These are phyloP conservation scores for Pyrrhura leucotis DNA, from an alignment of 2,797 vertebrate species.

Conservation along the genomic window DNA sequence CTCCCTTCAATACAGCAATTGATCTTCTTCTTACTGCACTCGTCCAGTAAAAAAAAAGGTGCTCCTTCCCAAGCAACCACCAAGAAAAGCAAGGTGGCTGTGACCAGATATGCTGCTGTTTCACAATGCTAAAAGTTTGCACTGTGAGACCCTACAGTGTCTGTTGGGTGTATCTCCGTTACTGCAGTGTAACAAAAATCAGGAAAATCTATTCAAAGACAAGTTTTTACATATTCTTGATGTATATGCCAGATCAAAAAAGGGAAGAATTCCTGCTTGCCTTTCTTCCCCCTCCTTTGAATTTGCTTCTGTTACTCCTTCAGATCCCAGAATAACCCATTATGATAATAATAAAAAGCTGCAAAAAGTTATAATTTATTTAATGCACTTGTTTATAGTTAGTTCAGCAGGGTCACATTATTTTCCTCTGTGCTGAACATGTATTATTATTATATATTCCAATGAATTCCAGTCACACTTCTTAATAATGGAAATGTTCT, in stretches of 20 bases:
- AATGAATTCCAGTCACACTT: not conserved
- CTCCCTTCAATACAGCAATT: not conserved
- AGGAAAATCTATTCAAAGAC: not conserved
- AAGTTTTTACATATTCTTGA: not conserved
- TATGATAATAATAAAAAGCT: not conserved
- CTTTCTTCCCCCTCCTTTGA: not conserved
- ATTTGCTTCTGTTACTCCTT: not conserved
- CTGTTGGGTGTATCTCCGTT: not conserved
- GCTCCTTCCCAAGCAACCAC: not conserved
- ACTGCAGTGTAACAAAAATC: not conserved
- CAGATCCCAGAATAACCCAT: not conserved
- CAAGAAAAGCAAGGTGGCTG: not conserved
- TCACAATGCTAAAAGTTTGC: not conserved
- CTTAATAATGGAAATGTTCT: not conserved
- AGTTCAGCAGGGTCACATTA: not conserved
- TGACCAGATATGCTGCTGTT: not conserved
- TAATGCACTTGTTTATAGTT: not conserved
- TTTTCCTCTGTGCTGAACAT: not conserved
- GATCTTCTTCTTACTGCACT: not conserved
- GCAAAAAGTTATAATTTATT: not conserved
- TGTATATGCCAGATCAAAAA: not conserved
- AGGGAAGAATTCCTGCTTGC: not conserved
- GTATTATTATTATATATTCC: not conserved
- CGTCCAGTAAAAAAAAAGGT: not conserved
- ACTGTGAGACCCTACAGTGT: not conserved